Base-by-base conservation (phyloP, 2,888 invertebrate species). In the Drosophila limbata region DNA sequence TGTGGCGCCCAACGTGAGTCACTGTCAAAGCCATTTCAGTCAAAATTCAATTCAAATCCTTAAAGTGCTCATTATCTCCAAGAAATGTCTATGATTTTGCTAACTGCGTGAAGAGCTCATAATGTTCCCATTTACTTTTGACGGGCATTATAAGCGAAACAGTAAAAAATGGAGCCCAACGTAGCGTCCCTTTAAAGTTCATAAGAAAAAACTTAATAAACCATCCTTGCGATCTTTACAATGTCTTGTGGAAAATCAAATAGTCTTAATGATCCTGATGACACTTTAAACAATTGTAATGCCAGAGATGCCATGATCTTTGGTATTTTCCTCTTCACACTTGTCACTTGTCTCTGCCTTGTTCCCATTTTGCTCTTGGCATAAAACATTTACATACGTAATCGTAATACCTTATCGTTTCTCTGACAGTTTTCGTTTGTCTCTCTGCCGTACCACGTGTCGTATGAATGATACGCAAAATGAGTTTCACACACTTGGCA, bases 391-490 rank as follows among this genome's bases (percentile, higher is more conserved):
- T 69, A 31, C 59, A 56, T 76, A 39, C 56, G 44, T 65, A 76
- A 77, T 37, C 44, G 47, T 61, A 71, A 71, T 61, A 60, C 47
- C 53, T 48, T 70, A 57, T 53, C 66, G 48, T 33, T 44, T 39
- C 37, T 37, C n/a, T 37, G 52, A 17, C 52, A 42, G 39, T 51
- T 60, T 51, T 42, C 21, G 31, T 39, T 62, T 69, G 61, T 40
- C 53, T 56, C 19, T 57, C 21, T 19, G 65, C 11, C 25, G 62
- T 21, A 37, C 28, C 65, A 68, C 79, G 17, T 61, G 84, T 69
- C 76, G 69, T 68, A 81, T 77, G 85, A 73, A 37, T 79, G 83
- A 82, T 82, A 77, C 69, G 66, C 70, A 70, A 61, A 64, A 77
- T 69, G 79, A 64, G 60, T 73, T 52, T 33, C 53, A 48, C 56